Evolutionary conservation across 2,888 invertebrate species (phyloP).

Genomic region (Trichopoda pennipes): DNA sequence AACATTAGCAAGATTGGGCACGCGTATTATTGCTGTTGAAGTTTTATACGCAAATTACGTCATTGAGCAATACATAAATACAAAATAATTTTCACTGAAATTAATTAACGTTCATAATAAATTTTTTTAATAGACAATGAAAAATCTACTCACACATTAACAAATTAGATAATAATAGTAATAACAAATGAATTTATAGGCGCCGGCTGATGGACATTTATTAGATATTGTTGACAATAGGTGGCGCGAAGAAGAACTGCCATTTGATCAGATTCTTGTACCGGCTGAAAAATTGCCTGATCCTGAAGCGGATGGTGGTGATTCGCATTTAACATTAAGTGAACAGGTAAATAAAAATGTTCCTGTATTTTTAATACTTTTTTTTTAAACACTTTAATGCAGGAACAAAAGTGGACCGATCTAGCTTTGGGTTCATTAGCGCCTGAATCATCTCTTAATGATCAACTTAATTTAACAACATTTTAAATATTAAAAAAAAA

Average conservation of each 20-base stretch:
- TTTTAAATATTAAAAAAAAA: constrained; percentile 72
- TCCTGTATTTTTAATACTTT: not conserved
- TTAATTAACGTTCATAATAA: too few species aligned
- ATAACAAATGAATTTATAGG: constrained; percentile 70
- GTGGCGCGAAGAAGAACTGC: constrained; percentile 92
- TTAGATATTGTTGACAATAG: constrained; percentile 85
- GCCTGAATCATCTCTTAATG: constrained; percentile 79
- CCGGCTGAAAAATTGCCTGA: constrained; percentile 94
- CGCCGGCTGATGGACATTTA: constrained; percentile 80
- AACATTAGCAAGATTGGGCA: too few species aligned
- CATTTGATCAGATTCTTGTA: constrained; percentile 91
- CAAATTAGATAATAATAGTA: not conserved
- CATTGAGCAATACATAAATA: too few species aligned
- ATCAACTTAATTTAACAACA: constrained; percentile 79
- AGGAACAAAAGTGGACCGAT: constrained; percentile 86
- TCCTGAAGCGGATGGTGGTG: constrained; percentile 95
- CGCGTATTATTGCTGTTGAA: too few species aligned
- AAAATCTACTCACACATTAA: not conserved
- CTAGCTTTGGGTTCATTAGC: constrained; percentile 82
- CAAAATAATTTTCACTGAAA: too few species aligned
- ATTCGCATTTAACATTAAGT: constrained; percentile 92
- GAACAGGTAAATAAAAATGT: constrained; percentile 86
- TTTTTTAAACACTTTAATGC: not conserved
- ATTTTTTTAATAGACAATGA: too few species aligned
- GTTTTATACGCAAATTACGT: too few species aligned